Evolutionary conservation across 2,888 invertebrate species (phyloP).

Genomic region (Busseola fusca): DNA sequence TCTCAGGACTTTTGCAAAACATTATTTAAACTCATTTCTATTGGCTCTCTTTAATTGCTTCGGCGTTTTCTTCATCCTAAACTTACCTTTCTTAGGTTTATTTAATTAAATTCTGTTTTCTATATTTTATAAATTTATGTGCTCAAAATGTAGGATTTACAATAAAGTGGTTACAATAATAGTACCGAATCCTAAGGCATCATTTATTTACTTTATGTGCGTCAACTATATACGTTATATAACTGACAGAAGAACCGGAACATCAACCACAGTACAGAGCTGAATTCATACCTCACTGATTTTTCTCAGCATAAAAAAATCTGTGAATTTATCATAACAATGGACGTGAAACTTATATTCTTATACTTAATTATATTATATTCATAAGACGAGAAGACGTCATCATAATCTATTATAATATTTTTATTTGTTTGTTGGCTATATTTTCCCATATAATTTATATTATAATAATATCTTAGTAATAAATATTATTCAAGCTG

Average conservation of each 20-base stretch:
- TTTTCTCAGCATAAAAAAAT: constrained; percentile 53
- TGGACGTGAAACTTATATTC: constrained; percentile 46
- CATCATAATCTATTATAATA: constrained; percentile 30
- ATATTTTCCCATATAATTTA: constrained; percentile 53
- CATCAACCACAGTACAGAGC: constrained; percentile 15
- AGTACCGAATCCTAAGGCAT: background rate
- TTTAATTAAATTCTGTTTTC: background rate
- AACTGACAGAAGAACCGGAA: constrained; percentile 26
- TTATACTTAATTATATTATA: constrained; percentile 39
- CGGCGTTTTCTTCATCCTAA: background rate
- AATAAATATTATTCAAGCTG: constrained; percentile 36
- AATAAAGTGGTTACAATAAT: too few species aligned
- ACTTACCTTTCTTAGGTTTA: background rate
- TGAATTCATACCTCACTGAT: constrained; percentile 38
- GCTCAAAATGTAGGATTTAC: too few species aligned
- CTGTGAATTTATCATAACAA: constrained; percentile 57
- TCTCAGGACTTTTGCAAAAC: background rate
- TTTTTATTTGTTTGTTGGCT: constrained; percentile 34
- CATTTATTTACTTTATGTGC: background rate
- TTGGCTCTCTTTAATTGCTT: background rate
- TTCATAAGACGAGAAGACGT: constrained; percentile 46
- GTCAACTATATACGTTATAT: constrained; percentile 17
- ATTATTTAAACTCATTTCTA: background rate
- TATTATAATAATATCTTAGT: constrained; percentile 1
- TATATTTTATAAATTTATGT: too few species aligned